Base-by-base conservation (phyloP, 2,888 invertebrate genomes). In the Cantharis nigra region DNA sequence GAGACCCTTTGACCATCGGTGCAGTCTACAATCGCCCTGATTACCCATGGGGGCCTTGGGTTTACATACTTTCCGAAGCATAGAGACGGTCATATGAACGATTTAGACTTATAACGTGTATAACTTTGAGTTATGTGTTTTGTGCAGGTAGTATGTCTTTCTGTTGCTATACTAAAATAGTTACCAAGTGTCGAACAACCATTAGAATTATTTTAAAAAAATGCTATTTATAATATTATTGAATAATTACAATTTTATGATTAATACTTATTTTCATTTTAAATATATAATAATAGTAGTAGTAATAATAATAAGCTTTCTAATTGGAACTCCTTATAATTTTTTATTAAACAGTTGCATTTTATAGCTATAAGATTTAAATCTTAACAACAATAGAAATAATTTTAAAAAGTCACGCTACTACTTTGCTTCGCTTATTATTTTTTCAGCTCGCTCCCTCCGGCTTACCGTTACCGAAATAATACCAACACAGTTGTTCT, bases 381-480 rank as follows among this genome's bases (percentile, higher is more conserved):
- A 73, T 69, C 62, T 69, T 33, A 74, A 28, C 63, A 70, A 74
- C 74, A 74, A 74, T 74, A 63, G 70, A 74, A 70, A 70, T 69
- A 70, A 69, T 74, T 74, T 70, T 62, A 69, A 70, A 74, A 74
- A 70, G 74, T 63, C 69, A 70, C 74, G 69, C 70, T 70, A 74
- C 71, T 71, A 63, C 69, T 69, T 74, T 64, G 74, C 28, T 30
- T 74, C 26, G 63, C 74, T 70, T 74, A 74, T 74, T 74, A 74
- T 74, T 74, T 74, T 73, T 70, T 63, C 14, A 70, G 63, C 69
- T 49, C 49, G 49, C 49, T 74, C 74, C 74, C 74, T 74, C 74
- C 69, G 74, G 74, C 74, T 70, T 71, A 70, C 75, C 70, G 75
- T 75, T 75, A 75, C 70, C 75, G 75, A 75, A 75, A 75, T 75